Evolutionary conservation across 2,113 vertebrate genomes (phyloP).

Genomic region (Pontoporia blainvillei): DNA sequence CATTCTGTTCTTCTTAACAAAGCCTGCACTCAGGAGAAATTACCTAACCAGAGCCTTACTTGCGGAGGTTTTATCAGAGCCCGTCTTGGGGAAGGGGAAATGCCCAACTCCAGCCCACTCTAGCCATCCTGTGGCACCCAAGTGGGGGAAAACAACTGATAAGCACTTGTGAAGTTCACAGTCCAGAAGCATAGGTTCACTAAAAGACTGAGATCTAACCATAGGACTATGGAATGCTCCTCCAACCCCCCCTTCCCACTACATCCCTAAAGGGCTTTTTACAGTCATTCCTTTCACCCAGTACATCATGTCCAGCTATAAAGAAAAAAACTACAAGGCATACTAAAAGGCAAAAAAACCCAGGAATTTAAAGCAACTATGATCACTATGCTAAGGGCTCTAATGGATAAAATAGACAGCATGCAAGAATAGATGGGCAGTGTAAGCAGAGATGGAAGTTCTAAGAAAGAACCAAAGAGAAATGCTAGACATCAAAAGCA

Average conservation of each 20-base stretch:
- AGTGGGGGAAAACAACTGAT: neutral
- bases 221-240: neutral
- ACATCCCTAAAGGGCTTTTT: neutral
- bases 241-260: neutral
- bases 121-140: neutral
- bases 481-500: neutral
- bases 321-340: neutral
- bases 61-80: neutral
- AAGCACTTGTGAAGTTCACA: neutral
- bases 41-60: neutral
- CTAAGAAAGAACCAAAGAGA: neutral
- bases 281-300: neutral
- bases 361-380: neutral
- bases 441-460: neutral
- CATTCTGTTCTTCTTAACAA: conserved; percentile 26
- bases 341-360: neutral
- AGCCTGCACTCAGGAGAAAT: neutral
- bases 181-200: neutral
- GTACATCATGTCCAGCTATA: neutral
- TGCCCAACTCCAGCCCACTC: neutral
- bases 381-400: neutral
- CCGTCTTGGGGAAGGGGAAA: neutral
- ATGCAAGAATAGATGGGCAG: neutral
- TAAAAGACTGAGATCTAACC: neutral
- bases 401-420: neutral